Conservation (phyloP, 2,113 vertebrate species). For the Paramormyrops kingsleyae region DNA sequence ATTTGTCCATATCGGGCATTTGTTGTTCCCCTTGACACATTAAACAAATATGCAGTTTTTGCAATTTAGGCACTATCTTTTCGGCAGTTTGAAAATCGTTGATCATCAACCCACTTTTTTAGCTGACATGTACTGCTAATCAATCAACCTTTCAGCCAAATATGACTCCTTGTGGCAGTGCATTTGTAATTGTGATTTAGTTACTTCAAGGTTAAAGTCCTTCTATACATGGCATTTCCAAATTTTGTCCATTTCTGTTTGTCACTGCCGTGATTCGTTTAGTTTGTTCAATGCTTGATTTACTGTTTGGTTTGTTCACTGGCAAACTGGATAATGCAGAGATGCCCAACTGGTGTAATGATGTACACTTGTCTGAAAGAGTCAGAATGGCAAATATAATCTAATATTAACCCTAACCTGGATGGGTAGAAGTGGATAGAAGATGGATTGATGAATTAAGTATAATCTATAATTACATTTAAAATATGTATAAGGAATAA, state of each 20-base stretch:
- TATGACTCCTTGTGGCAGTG: not conserved
- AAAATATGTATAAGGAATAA: not conserved
- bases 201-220: not conserved
- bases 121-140: not conserved
- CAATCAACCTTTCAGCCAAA: not conserved
- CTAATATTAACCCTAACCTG: not conserved
- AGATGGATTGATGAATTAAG: not conserved
- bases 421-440: not conserved
- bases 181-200: not conserved
- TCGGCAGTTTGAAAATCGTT: not conserved
- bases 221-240: not conserved
- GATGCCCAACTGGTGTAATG: not conserved
- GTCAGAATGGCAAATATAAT: not conserved
- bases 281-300: not conserved
- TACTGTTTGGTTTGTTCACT: not conserved
- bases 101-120: not conserved
- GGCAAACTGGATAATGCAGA: not conserved
- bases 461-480: not conserved
- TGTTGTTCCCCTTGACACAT: not conserved
- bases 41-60: not conserved
- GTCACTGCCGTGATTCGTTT: not conserved
- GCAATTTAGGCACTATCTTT: not conserved
- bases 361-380: not conserved
- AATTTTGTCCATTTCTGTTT: not conserved
- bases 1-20: not conserved